A percentile compares a stretch with the other conserved stretches of the same genome.
Evolutionary conservation across 92 coral and sea anemone species (phyloP).

Genomic region (Epizoanthus stellaris): DNA sequence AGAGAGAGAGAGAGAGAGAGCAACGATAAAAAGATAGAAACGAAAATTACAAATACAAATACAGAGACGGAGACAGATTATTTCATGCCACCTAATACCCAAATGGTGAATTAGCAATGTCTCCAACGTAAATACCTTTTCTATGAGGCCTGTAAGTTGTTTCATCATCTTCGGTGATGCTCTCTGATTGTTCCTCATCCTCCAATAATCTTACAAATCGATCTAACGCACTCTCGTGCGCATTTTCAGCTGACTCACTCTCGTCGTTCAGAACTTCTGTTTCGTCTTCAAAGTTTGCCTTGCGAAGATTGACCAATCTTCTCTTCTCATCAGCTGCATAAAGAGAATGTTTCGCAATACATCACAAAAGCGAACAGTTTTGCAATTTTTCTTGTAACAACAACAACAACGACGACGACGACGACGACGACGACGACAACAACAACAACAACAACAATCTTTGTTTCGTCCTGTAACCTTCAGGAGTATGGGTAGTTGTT

Average conservation of each 20-base stretch:
- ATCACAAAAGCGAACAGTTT: too few relatives aligned
- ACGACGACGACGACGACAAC: too few relatives aligned
- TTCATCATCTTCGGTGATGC: constrained; percentile 1
- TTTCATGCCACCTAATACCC: too few relatives aligned
- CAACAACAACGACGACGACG: too few relatives aligned
- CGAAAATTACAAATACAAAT: too few relatives aligned
- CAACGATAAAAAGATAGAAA: too few relatives aligned
- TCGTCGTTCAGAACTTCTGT: background rate
- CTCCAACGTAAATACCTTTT: constrained; percentile 18
- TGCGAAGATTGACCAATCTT: constrained; percentile 14
- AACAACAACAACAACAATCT: too few relatives aligned
- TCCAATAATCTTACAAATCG: constrained; percentile 13
- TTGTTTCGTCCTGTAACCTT: too few relatives aligned
- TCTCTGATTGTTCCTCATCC: constrained; percentile 11
- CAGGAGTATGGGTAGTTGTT: too few relatives aligned
- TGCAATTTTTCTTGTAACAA: too few relatives aligned
- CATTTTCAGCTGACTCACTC: background rate
- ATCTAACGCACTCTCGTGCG: background rate
- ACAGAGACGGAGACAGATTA: too few relatives aligned
- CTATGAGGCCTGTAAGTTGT: background rate
- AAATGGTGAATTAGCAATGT: background rate
- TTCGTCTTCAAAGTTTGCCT: constrained; percentile 16
- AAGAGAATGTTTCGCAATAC: background rate
- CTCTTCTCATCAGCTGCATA: constrained; percentile 25
- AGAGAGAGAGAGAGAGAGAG: too few relatives aligned